Evolutionary conservation across 1,140 invertebrate genomes (phyloP).

Genomic region (Vanessa atalanta): DNA sequence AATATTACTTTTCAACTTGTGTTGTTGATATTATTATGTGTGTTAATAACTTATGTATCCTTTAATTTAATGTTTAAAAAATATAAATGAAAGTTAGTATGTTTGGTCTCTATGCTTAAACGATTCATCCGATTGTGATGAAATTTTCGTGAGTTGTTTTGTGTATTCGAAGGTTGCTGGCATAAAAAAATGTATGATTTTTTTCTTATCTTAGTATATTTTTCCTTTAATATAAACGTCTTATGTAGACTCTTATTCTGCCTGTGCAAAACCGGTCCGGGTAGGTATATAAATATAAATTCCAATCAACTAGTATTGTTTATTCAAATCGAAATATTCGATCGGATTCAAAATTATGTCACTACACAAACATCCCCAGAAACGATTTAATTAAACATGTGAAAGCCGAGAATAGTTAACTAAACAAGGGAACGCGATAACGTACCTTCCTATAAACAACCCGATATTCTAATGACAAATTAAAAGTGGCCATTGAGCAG

Average conservation of each 20-base stretch:
- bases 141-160: too few relatives aligned
- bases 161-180: too few relatives aligned
- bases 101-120: too few relatives aligned
- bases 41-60: background rate
- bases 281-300: background rate
- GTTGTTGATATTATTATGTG: background rate
- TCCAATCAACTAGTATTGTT: background rate
- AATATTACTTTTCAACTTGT: too few relatives aligned
- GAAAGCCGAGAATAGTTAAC: constrained; percentile 51
- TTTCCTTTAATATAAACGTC: too few relatives aligned
- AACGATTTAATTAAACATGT: constrained; percentile 64
- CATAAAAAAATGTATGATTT: too few relatives aligned
- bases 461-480: constrained; percentile 66
- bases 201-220: too few relatives aligned
- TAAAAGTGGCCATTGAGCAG: constrained; percentile 54
- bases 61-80: background rate
- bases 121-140: too few relatives aligned
- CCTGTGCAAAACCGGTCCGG: too few relatives aligned
- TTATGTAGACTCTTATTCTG: too few relatives aligned
- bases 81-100: too few relatives aligned
- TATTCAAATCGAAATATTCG: constrained; percentile 26
- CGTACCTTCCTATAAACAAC: constrained; percentile 51
- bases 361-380: constrained; percentile 4
- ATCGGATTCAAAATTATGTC: constrained; percentile 17
- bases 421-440: constrained; percentile 48